Evolutionary conservation across 2,888 invertebrate species (phyloP), one percentile per base, ranked within the genome.

Genomic region (Petrolisthes manimaculis): DNA sequence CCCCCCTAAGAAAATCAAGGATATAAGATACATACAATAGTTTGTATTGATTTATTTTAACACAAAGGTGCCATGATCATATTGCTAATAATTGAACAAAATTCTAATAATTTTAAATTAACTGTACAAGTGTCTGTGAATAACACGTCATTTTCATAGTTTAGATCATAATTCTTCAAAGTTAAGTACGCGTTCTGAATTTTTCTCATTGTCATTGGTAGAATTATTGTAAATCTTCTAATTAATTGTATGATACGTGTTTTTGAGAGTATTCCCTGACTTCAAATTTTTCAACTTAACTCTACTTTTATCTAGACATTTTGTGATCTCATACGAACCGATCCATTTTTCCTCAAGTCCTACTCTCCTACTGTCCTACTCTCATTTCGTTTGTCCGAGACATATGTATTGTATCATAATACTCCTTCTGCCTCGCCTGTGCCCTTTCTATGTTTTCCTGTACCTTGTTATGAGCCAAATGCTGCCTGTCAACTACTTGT

Each of bases 381-480:
- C 24, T 77, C 78, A 77, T 77, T 77, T 77, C 5, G 5, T 77
- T 77, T 37, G 78, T 5, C 24, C 37, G 8, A 37, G 24, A 77
- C 51, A 4, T 77, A 77, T 77, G 78, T 77, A 24, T 77, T 77
- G n/a, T n/a, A n/a, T n/a, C n/a, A n/a, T n/a, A n/a, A n/a, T n/a
- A n/a, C n/a, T n/a, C n/a, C n/a, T n/a, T 77, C 5, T 77, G 21
- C 24, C 51, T 51, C 51, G 6, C 51, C 51, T 77, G 78, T 21
- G 78, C 78, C 78, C 51, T 8, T 77, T 77, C 78, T 18, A 77
- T 77, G 78, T 77, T 77, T 18, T 21, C 51, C 78, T 77, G 78
- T 77, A 8, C 78, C 8, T 21, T 51, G 21, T 8, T 77, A 51
- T 77, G 78, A 51, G 78, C 78, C 78, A 77, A 4, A 77, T 14